Evolutionary conservation across 2,797 vertebrate genomes (phyloP), one percentile per base, ranked within the genome.

Genomic region (Hoplostethus atlanticus): DNA sequence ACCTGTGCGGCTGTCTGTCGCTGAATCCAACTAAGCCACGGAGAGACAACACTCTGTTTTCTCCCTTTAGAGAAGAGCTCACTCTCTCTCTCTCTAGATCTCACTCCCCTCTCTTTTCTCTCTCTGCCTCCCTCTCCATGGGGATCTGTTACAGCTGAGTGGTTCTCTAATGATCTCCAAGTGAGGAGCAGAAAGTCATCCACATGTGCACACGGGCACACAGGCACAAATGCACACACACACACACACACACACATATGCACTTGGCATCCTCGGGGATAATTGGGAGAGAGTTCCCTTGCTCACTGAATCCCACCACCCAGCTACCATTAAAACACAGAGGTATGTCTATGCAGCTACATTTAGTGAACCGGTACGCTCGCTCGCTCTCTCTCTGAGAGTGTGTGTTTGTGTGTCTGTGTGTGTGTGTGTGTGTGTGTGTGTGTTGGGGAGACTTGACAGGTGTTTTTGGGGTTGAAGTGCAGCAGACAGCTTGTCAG

Each of bases 101-200:
- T 21, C 21, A 21, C 21, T 21, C 21, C 21, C 21, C 21, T 21
- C 21, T 21, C 21, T 21, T 21, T 21, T 21, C 21, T 21, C 21
- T 64, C 17, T 69, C 58, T 34, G 46, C 34, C 56, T 34, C 38
- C 30, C 58, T 62, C 83, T 80, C 77, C 61, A 58, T 38, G 7
- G 84, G 77, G 79, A 85, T 86, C 78, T 86, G 80, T 84, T 88
- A 65, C 73, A 73, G 68, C 77, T 86, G 76, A 88, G 76, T 73
- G 86, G 67, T 74, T 89, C 84, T 84, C 80, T 92, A 93, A 93
- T 88, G 90, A 89, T 87, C 85, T 91, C 87, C 31, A 11, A 84
- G 77, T 69, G 85, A 89, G 84, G 88, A 73, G 79, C 78, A 83
- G 81, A 89, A 81, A 87, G 84, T 84, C 89, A 85, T 77, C 67